Base-by-base conservation (phyloP, 2,888 invertebrate species). In the Steinernema carpocapsae region DNA sequence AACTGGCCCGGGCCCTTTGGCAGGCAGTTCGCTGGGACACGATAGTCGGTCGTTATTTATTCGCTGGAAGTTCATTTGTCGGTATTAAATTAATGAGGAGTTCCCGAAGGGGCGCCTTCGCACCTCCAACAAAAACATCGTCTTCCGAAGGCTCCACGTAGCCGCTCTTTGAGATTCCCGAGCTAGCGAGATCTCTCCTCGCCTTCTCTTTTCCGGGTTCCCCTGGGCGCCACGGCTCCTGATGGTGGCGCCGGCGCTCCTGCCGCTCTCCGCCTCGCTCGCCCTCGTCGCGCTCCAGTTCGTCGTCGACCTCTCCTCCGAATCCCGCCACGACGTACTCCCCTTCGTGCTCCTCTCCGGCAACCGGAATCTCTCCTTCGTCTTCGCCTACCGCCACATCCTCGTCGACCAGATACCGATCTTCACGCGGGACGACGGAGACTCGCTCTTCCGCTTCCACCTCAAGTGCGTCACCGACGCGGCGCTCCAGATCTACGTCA, bases 361-460 rank as follows among this genome's bases (percentile, higher is more conserved):
- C 22, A 77, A 77, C 43, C 74, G 77, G 12, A 80, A 80, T 74
- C 76, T 80, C 59, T 81, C 80, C 17, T 64, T 80, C n/a, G 45
- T 72, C 6, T 51, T 80, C 14, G 46, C 73, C 17, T 76, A 73
- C 24, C 64, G 73, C 52, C 51, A 64, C 4, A 52, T 81, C 45
- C 72, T 80, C 29, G 80, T 73, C 22, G 78, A 78, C 71, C 59
- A 26, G 6, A 22, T 77, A 7, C 76, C 76, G 12, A 22, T 77
- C 26, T 64, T 32, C 64, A 17, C 29, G 17, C 64, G 64, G n/a
- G 48, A 48, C 48, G 17, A 32, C 64, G 42, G 14, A 17, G 72
- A 73, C 12, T 26, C 48, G 0, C 3, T 48, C 24, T 45, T 73
- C 51, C 24, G 26, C 24, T 32, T 77, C 46, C 37, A 24, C 14